Base-by-base conservation (phyloP, 1,140 invertebrate genomes). In the Atopsyche davidsoni region DNA sequence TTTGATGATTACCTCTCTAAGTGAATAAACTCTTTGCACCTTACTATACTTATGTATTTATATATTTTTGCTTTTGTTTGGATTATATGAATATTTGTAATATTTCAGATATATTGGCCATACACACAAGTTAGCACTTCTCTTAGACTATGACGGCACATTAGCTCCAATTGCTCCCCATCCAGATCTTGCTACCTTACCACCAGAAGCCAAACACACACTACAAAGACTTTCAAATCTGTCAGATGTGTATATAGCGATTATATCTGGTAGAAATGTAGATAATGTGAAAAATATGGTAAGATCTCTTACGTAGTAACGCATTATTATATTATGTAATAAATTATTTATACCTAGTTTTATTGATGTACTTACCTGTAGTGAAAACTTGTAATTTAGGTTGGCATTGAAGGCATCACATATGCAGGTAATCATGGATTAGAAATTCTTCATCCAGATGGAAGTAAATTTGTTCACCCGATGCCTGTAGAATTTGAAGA, bases 401-500 rank as follows among this genome's bases (percentile, higher is more conserved):
- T 94, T 21, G 89, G 88, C 2, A 91, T 93, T 53, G 85, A 90
- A 52, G 86, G 86, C 41, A 89, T 92, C 14, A 94, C 89, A 0
- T 93, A 93, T 63, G 90, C 89, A 1, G 91, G 91, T 13, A 92
- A 87, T 70, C 90, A 93, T 64, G 91, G 89, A 7, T 65, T 94
- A 39, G 89, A 93, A 68, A 92, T 93, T 61, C 63, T 89, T 24
- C 89, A 93, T 70, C 88, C 89, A 0, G 89, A 93, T 63, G 89
- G 89, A 21, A 91, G 86, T 51, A 89, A 87, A 63, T 94, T 92
- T 62, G 85, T 92, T 1, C 88, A 92, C 72, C 89, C 89, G 1
- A 89, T 92, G 83, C 89, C 89, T 1, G 79, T 82, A 28, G 88
- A 92, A 61, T 84, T 85, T 53, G 86, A 89, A 60, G 84, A 82